Evolutionary conservation across 2,888 invertebrate species (phyloP), one percentile per base, ranked within the genome.

Genomic region (Coelinius sp.): DNA sequence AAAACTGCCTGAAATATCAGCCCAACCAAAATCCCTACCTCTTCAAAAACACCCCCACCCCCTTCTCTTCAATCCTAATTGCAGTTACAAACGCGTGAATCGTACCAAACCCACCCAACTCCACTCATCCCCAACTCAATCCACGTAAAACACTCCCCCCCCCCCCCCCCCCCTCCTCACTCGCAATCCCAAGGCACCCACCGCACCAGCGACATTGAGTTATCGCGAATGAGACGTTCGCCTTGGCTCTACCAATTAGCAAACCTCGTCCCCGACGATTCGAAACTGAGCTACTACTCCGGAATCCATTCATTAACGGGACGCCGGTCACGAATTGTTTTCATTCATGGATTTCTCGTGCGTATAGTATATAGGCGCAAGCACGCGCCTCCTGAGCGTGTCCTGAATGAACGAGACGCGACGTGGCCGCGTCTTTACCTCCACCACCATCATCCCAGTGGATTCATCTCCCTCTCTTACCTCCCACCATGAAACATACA

Each of bases 291-390:
- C 80, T 80, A 81, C 78, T 77, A 82, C 82, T 78, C 72, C 73
- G 79, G 79, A 82, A 83, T 82, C 80, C 81, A 81, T 84, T 84
- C 81, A 81, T 84, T 84, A 84, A 82, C 79, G 81, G 82, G 79
- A 82, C 80, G 78, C 77, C 80, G 82, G 81, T 80, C 79, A 81
- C 81, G 79, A 84, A 84, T 83, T 83, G 83, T 84, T 84, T 86
- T 85, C 86, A 86, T 86, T 86, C 85, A 86, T 85, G 80, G 82
- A 83, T 83, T 49, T 80, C 79, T 79, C 80, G 79, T 78, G 80
- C 79, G 81, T 78, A 68, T 70, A 76, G 71, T 71, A 74, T 56
- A 56, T 71, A 71, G 75, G 66, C 75, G 68, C 70, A 69, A 68
- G 69, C 74, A 70, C 69, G 74, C 68, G 74, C 68, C 64, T 66